Base-by-base conservation (phyloP, 2,113 vertebrate genomes). In the Numenius arquata region DNA sequence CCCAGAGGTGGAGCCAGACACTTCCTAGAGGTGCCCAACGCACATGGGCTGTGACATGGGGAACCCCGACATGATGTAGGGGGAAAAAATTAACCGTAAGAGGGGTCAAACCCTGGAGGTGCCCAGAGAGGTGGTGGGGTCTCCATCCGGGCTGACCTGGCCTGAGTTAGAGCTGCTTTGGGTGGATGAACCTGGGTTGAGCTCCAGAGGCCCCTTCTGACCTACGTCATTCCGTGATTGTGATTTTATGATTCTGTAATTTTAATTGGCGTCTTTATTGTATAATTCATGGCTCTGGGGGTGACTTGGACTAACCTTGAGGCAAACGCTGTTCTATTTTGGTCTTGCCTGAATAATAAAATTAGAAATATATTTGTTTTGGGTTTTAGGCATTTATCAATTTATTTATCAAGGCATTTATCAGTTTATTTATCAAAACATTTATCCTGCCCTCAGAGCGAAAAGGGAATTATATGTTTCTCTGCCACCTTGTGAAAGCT, bases 11-110 rank as follows among this genome's bases (percentile, higher is more conserved):
- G 78, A 52, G 48, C 23, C 43, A 21, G n/a, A 7, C 43, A 13
- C 38, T 58, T 48, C 41, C 12, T 22, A 14, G 52, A 26, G 53
- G 53, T 26, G 52, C 40, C 45, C 3, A 2, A 36, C 1, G 2
- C 12, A 6, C 26, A 7, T 0, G 7, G 53, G 38, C 55, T 23
- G 38, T 12, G 5, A 17, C 13, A 15, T 0, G 7, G 30, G 27
- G 27, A 65, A 9, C 66, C 43, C 52, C 0, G 1, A 11, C 19
- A 32, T 34, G 48, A 26, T 19, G 56, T 40, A 6, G 30, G 13
- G 12, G 26, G 5, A 16, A 8, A 11, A 25, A n/a, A n/a, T n/a
- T 5, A 29, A 13, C 36, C 23, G 11, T n/a, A 11, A 11, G 41
- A 29, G 30, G 7, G 10, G n/a, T 10, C 19, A 41, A 23, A 25